Evolutionary conservation across 2,888 invertebrate genomes (phyloP).

Genomic region (Choristoneura rosaceana): DNA sequence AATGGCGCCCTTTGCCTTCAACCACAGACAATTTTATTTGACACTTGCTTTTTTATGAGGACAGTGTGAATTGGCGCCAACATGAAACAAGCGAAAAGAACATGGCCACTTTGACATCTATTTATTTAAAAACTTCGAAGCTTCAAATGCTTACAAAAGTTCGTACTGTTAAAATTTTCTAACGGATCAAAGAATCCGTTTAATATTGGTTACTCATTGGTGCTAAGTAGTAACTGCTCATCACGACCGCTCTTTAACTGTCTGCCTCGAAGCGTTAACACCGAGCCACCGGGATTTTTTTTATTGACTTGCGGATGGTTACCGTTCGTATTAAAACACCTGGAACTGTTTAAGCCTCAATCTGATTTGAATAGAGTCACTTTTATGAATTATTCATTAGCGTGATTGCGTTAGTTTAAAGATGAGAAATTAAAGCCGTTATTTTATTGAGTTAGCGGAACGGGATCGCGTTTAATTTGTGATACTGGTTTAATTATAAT

Average conservation of each 20-base stretch:
- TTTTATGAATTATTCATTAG: slow-evolving; percentile 19
- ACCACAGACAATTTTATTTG: slow-evolving; percentile 29
- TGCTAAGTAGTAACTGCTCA: slow-evolving; percentile 43
- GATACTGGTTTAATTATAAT: slow-evolving; percentile 19
- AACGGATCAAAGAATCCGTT: slow-evolving; percentile 33
- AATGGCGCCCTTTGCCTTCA: slow-evolving; percentile 35
- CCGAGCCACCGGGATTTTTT: slow-evolving; percentile 61
- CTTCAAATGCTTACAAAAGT: slow-evolving; percentile 15
- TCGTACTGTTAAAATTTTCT: slow-evolving; percentile 31
- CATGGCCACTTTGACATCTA: neutral
- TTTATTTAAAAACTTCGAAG: neutral
- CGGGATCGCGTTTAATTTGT: slow-evolving; percentile 7
- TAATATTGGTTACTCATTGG: slow-evolving; percentile 41
- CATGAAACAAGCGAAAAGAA: neutral
- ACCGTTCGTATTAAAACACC: slow-evolving; percentile 24
- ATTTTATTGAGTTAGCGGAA: slow-evolving; percentile 16
- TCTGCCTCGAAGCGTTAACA: slow-evolving; percentile 65
- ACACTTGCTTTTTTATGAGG: slow-evolving; percentile 9
- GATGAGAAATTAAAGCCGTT: slow-evolving; percentile 12
- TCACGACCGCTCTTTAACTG: slow-evolving; percentile 68
- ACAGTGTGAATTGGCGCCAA: neutral
- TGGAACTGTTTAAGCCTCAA: slow-evolving; percentile 20
- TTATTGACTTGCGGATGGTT: slow-evolving; percentile 54
- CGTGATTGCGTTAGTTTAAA: neutral
- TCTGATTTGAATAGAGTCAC: slow-evolving; percentile 16